A percentile compares a stretch with the other conserved stretches of the same genome.
phyloP scores from a whole-genome alignment of 1,140 invertebrate species.

The Drosophila lacertosa region DNA sequence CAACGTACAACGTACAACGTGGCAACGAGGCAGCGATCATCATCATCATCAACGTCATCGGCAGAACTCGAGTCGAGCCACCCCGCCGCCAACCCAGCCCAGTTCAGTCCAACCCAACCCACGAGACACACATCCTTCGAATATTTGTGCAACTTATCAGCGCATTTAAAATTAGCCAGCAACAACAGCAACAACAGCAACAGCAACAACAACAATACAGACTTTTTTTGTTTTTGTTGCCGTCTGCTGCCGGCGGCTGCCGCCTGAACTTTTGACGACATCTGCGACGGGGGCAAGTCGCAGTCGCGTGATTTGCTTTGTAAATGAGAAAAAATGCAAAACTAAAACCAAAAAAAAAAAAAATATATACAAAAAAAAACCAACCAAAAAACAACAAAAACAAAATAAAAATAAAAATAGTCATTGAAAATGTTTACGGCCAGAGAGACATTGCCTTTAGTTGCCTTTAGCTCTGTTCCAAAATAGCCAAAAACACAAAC shows the following conservation, averaged over 20 bases:
- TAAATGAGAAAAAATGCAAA: constrained; percentile 79
- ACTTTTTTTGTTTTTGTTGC: constrained; percentile 39
- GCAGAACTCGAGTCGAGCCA: constrained; percentile 9
- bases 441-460: constrained; percentile 41
- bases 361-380: constrained; percentile 46
- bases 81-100: too few species aligned
- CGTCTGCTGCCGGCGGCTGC: constrained; percentile 18
- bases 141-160: constrained; percentile 81
- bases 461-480: constrained; percentile 52
- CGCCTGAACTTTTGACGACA: constrained; percentile 64
- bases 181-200: constrained; percentile 32
- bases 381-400: constrained; percentile 41
- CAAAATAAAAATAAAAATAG: constrained; percentile 68
- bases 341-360: constrained; percentile 65
- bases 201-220: constrained; percentile 27
- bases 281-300: constrained; percentile 66
- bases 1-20: constrained; percentile 3
- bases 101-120: too few species aligned
- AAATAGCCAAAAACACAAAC: constrained; percentile 62
- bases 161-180: constrained; percentile 77
- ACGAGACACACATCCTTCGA: constrained; percentile 61
- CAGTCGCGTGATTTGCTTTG: constrained; percentile 79
- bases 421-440: constrained; percentile 79
- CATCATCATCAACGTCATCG: constrained; percentile 30
- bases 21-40: constrained; percentile 1